A percentile compares a stretch with the other conserved stretches of the same genome.
phyloP scores from a whole-genome alignment of 1,140 invertebrate species.

The Plectrocnemia conspersa region DNA sequence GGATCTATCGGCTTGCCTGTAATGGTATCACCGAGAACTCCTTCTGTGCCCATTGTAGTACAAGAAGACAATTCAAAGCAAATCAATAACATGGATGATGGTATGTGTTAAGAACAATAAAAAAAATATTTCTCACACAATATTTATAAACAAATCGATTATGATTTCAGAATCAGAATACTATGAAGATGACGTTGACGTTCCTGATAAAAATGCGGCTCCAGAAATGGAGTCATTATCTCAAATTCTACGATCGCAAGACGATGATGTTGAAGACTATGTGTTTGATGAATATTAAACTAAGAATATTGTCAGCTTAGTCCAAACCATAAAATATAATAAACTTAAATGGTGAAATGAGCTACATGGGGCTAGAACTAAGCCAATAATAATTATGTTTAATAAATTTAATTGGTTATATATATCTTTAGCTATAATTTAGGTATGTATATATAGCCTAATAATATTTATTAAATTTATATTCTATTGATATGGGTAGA shows the following conservation, averaged over 20 bases:
- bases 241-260: slow-evolving; percentile 27
- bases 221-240: slow-evolving; percentile 31
- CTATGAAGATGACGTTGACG: slow-evolving; percentile 30
- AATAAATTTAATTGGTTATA: too few species aligned
- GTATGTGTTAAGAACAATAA: slow-evolving; percentile 16
- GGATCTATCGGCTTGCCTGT: slow-evolving; percentile 25
- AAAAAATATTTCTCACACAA: neutral
- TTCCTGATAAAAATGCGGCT: slow-evolving; percentile 10
- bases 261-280: slow-evolving; percentile 32
- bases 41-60: slow-evolving; percentile 4
- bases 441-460: too few species aligned
- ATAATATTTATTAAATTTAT: too few species aligned
- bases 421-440: too few species aligned
- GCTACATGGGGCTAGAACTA: too few species aligned
- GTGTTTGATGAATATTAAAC: slow-evolving; percentile 31
- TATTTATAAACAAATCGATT: neutral
- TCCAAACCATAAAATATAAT: too few species aligned
- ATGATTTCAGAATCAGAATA: slow-evolving; percentile 29
- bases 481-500: too few species aligned
- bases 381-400: too few species aligned
- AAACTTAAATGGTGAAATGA: too few species aligned
- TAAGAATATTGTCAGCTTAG: too few species aligned
- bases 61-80: slow-evolving; percentile 5
- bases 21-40: slow-evolving; percentile 20
- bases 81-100: slow-evolving; percentile 25